Percentiles rank a stretch among this genome's conserved stretches.
These are phyloP conservation scores for Apis mellifera DNA, from an alignment of 1,140 invertebrate genomes.

Conservation along the genomic window DNA sequence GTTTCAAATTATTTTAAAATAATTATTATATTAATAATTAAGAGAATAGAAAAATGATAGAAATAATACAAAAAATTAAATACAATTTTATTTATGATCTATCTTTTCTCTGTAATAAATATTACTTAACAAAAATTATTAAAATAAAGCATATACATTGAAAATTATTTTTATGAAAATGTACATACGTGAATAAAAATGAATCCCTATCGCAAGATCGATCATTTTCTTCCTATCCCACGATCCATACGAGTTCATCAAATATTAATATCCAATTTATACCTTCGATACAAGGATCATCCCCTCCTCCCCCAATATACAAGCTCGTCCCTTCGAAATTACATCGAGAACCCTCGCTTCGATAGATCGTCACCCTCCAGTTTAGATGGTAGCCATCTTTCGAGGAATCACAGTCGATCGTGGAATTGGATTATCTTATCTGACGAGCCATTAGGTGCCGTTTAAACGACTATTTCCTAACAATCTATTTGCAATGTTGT, in stretches of 20 bases:
- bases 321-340: conserved; percentile 29
- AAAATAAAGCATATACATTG: background rate
- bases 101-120: too few relatives aligned
- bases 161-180: too few relatives aligned
- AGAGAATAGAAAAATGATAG: too few relatives aligned
- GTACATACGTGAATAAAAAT: background rate
- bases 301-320: conserved; percentile 54
- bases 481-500: conserved; percentile 48
- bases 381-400: conserved; percentile 24
- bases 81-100: too few relatives aligned
- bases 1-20: too few relatives aligned
- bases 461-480: conserved; percentile 21
- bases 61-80: too few relatives aligned
- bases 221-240: conserved; percentile 19
- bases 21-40: too few relatives aligned
- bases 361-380: background rate
- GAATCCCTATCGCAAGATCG: conserved; percentile 4
- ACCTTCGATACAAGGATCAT: conserved; percentile 71
- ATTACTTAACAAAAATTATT: background rate
- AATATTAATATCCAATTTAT: conserved; percentile 80
- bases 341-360: background rate
- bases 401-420: conserved; percentile 33
- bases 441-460: conserved; percentile 45
- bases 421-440: conserved; percentile 64
- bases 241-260: conserved; percentile 66